phyloP scores from a whole-genome alignment of 1,140 invertebrate species.

The Zelostemma sp. region DNA sequence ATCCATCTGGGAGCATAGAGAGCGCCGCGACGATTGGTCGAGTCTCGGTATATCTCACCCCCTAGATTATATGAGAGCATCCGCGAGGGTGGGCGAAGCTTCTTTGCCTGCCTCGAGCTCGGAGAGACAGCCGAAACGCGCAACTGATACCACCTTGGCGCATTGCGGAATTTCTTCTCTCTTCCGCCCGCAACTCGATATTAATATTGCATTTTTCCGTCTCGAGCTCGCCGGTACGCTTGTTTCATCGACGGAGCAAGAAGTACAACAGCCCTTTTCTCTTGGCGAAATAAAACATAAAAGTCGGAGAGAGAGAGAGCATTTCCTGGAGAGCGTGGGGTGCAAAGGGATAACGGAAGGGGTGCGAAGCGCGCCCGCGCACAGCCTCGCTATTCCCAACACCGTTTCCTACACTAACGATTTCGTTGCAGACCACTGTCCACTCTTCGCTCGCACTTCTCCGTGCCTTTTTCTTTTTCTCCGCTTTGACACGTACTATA shows the following conservation, averaged over 20 bases:
- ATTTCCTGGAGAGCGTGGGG: slow-evolving; percentile 24
- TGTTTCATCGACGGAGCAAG: neutral
- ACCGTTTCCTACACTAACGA: slow-evolving; percentile 28
- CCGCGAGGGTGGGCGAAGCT: slow-evolving; percentile 20
- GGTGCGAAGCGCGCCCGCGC: slow-evolving; percentile 47
- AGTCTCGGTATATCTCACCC: slow-evolving; percentile 42
- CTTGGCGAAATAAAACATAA: slow-evolving; percentile 9
- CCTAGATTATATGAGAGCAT: slow-evolving; percentile 38
- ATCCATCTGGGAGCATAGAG: slow-evolving; percentile 59
- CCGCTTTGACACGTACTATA: slow-evolving; percentile 5
- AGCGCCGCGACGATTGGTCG: slow-evolving; percentile 58
- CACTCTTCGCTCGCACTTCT: slow-evolving; percentile 45
- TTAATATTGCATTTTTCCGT: slow-evolving; percentile 67
- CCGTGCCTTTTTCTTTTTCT: slow-evolving; percentile 10
- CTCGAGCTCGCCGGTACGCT: slow-evolving; percentile 5
- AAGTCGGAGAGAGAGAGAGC: neutral
- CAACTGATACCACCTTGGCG: too few relatives aligned
- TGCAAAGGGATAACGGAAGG: slow-evolving; percentile 27
- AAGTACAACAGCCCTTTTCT: neutral
- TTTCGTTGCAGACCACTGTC: slow-evolving; percentile 53
- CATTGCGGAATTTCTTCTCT: slow-evolving; percentile 57
- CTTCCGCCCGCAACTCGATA: slow-evolving; percentile 51
- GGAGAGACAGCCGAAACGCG: slow-evolving; percentile 25
- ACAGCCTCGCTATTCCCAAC: slow-evolving; percentile 15
- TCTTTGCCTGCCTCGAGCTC: too few relatives aligned